Evolutionary conservation across 2,113 vertebrate genomes (phyloP).

Genomic region (Kryptolebias marmoratus): DNA sequence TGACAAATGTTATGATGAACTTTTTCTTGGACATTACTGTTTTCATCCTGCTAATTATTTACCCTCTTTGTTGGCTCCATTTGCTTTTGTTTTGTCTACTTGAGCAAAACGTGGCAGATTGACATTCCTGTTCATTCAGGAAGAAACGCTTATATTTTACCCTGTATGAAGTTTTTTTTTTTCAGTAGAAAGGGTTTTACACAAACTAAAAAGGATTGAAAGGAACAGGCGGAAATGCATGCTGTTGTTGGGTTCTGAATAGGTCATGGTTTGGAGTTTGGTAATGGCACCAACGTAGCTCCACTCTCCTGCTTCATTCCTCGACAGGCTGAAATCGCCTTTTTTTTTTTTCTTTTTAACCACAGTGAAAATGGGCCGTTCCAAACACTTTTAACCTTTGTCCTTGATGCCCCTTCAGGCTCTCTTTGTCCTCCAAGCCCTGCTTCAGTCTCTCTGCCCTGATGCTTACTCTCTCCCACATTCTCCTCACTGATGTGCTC

Average conservation of each 20-base stretch:
- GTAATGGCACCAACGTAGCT: neutral
- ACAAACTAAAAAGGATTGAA: neutral
- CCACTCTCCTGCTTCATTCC: slow-evolving; percentile 9
- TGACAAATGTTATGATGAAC: too few relatives aligned
- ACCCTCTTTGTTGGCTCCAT: too few relatives aligned
- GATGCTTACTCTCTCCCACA: slow-evolving; percentile 30
- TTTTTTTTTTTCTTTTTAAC: slow-evolving; percentile 3
- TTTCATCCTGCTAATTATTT: too few relatives aligned
- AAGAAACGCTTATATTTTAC: too few relatives aligned
- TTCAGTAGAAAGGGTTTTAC: neutral
- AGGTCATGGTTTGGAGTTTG: too few relatives aligned
- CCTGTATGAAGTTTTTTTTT: neutral
- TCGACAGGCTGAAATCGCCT: slow-evolving; percentile 18
- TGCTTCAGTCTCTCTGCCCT: slow-evolving; percentile 17
- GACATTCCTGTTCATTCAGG: too few relatives aligned
- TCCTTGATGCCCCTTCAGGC: slow-evolving; percentile 16
- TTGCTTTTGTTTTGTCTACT: too few relatives aligned
- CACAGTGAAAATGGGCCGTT: slow-evolving; percentile 25
- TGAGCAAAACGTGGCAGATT: too few relatives aligned
- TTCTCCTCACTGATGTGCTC: slow-evolving; percentile 10
- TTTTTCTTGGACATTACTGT: too few relatives aligned
- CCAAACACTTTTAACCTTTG: neutral
- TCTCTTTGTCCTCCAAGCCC: slow-evolving; percentile 21
- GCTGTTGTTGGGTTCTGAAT: neutral
- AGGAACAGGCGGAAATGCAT: neutral